Evolutionary conservation across 2,888 invertebrate genomes (phyloP).

Genomic region (Dynastes hyllus): DNA sequence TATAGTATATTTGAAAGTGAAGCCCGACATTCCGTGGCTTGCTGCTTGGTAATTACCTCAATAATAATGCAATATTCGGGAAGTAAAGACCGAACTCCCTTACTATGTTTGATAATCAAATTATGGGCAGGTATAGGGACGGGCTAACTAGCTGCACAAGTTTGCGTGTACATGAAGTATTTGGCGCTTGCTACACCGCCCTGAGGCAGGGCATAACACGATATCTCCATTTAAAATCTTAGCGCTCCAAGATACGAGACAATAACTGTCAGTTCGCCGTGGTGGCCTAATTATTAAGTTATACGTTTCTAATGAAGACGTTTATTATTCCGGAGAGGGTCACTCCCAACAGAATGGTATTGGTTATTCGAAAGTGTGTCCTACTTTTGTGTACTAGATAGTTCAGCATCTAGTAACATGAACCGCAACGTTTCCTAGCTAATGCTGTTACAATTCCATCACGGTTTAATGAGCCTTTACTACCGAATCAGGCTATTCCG

Average conservation of each 20-base stretch:
- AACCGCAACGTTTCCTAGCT: not conserved
- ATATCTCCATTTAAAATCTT: conserved; percentile 20
- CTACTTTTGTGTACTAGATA: not conserved
- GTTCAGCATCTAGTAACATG: not conserved
- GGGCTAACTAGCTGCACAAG: not conserved
- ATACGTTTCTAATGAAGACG: conserved; percentile 18
- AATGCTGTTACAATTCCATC: no score
- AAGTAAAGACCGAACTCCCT: conserved; percentile 4
- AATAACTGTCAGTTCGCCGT: conserved; percentile 14
- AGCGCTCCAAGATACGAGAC: not conserved
- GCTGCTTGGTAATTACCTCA: conserved; percentile 13
- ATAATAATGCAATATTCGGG: conserved; percentile 8
- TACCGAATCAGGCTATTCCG: no score
- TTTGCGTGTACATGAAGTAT: conserved; percentile 15
- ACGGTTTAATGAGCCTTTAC: no score
- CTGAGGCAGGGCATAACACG: conserved; percentile 19
- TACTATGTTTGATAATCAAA: conserved; percentile 12
- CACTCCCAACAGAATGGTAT: not conserved
- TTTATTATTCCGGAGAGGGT: not conserved
- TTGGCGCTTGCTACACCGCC: conserved; percentile 1
- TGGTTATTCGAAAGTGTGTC: not conserved
- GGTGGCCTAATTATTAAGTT: conserved; percentile 25
- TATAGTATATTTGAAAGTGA: not conserved
- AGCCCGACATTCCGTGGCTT: not conserved
- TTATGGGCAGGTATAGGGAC: not conserved